Percentiles rank a stretch among this genome's conserved stretches.
These are phyloP conservation scores for Sinocyclocheilus anophthalmus DNA, from an alignment of 2,113 vertebrate genomes.

Conservation along the genomic window DNA sequence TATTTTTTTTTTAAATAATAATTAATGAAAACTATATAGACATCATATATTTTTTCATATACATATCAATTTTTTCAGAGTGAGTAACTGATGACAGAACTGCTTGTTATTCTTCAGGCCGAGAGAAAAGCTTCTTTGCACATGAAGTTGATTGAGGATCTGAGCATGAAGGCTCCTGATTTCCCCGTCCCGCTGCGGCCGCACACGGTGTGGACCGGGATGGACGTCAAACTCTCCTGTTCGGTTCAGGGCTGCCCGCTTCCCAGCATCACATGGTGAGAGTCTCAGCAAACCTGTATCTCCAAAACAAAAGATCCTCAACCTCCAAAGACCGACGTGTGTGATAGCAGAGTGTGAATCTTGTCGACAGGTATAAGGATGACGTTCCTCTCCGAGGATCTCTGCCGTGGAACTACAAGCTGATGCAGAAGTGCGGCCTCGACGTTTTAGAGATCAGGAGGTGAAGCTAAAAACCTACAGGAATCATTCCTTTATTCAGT, in stretches of 20 bases:
- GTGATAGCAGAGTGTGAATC: too few relatives aligned
- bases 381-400: too few relatives aligned
- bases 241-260: constrained; percentile 76
- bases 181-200: constrained; percentile 77
- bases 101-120: constrained; percentile 69
- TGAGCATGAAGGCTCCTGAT: constrained; percentile 79
- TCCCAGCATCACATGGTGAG: constrained; percentile 85
- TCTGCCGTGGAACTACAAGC: too few relatives aligned
- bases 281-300: background rate
- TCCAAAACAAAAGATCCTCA: background rate
- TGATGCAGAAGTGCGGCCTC: too few relatives aligned
- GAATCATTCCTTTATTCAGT: too few relatives aligned
- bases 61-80: background rate
- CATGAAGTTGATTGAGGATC: constrained; percentile 79
- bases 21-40: background rate
- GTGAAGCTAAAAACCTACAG: too few relatives aligned
- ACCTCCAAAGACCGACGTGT: too few relatives aligned
- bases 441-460: too few relatives aligned
- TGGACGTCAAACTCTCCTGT: constrained; percentile 75
- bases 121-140: constrained; percentile 72
- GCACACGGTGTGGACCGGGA: too few relatives aligned
- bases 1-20: background rate
- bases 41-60: background rate
- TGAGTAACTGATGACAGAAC: background rate
- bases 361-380: too few relatives aligned